These are phyloP conservation scores for Aphrophora alni DNA, from an alignment of 2,888 invertebrate genomes.

Conservation along the genomic window DNA sequence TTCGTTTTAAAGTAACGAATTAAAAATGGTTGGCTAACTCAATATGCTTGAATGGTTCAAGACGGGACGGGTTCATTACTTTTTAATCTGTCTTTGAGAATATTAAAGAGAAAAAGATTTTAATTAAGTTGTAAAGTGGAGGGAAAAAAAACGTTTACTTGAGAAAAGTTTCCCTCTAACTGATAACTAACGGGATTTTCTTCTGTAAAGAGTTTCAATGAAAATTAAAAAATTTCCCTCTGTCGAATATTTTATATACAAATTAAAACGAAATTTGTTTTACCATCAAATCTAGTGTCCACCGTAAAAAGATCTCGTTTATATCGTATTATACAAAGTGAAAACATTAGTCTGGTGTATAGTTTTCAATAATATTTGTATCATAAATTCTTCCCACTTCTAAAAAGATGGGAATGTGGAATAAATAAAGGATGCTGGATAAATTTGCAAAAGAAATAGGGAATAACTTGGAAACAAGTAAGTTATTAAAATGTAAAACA, in stretches of 20 bases:
- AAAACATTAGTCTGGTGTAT: background rate
- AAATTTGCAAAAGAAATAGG: too few species aligned
- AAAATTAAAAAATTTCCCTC: slow-evolving; percentile 39
- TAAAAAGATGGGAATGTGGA: too few species aligned
- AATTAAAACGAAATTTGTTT: slow-evolving; percentile 33
- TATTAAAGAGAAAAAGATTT: slow-evolving; percentile 43
- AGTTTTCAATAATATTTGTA: too few species aligned
- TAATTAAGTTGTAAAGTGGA: slow-evolving; percentile 38
- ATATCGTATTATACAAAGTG: background rate
- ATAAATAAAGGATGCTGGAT: too few species aligned
- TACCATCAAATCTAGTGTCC: background rate
- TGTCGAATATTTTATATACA: slow-evolving; percentile 29
- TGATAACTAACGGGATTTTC: slow-evolving; percentile 19
- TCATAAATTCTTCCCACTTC: too few species aligned
- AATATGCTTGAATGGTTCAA: slow-evolving; percentile 34
- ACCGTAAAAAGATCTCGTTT: background rate
- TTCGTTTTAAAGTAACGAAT: slow-evolving; percentile 29
- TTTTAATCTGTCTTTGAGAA: slow-evolving; percentile 42
- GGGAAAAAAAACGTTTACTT: slow-evolving; percentile 34
- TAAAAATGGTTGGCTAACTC: slow-evolving; percentile 42
- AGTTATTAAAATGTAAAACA: too few species aligned
- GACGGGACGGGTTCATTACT: slow-evolving; percentile 37
- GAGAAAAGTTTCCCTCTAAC: slow-evolving; percentile 28
- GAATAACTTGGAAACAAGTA: too few species aligned
- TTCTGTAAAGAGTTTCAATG: slow-evolving; percentile 35